Evolutionary conservation across 2,888 invertebrate genomes (phyloP), one percentile per base, ranked within the genome.

Genomic region (Dascillus cervinus): DNA sequence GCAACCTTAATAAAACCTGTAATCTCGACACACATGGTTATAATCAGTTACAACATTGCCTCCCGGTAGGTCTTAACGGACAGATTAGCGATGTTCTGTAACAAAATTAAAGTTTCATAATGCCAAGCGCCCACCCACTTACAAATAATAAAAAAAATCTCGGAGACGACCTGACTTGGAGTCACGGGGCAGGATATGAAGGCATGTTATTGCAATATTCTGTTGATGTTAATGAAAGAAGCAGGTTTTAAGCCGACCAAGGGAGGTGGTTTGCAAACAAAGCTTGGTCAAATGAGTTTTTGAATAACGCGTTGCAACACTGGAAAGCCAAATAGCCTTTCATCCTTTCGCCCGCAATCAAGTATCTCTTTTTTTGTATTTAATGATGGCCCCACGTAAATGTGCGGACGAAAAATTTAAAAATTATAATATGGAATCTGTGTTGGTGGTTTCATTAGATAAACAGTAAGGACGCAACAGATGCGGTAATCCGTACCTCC

Each of bases 1-100:
- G 52, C 45, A 40, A 53, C 60, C 58, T 55, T 61, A 64, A 63
- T 62, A 63, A 62, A 62, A 64, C 64, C 63, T 63, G 62, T 62
- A 64, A 64, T 63, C 60, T 47, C 55, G 56, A 58, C 61, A 58
- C 59, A 56, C 55, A 58, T 60, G 61, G 56, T 55, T 60, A 57
- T 61, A 57, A 60, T 60, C 58, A 57, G 59, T 51, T 58, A 60
- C 57, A 53, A 55, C 50, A 53, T 50, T 55, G 50, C 53, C 48
- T 42, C 37, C 34, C 35, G n/a, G n/a, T n/a, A n/a, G n/a, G n/a
- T n/a, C n/a, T n/a, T n/a, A n/a, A n/a, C n/a, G n/a, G n/a, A n/a
- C n/a, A n/a, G n/a, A n/a, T n/a, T n/a, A n/a, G n/a, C n/a, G n/a
- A n/a, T n/a, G n/a, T n/a, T n/a, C n/a, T n/a, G n/a, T n/a, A n/a